These are phyloP conservation scores for Lithobates pipiens DNA, from an alignment of 2,797 vertebrate species.

Conservation along the genomic window DNA sequence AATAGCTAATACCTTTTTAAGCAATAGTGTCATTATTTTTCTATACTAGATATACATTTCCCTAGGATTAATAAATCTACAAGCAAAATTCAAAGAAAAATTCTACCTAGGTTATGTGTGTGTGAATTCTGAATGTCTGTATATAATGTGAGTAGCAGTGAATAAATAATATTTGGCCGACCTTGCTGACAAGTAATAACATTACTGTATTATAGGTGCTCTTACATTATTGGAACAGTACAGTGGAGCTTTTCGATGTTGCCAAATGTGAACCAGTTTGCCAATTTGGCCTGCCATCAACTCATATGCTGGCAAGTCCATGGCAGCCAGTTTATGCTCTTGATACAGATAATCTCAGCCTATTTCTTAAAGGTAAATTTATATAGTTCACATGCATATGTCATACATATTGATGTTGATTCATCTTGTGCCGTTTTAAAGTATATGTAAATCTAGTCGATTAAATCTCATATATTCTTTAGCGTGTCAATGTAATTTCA, in stretches of 20 bases:
- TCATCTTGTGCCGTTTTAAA: neutral
- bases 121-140: no score
- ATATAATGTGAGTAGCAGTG: no score
- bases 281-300: conserved; percentile 66
- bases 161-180: no score
- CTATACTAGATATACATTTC: no score
- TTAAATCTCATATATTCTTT: no score
- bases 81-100: no score
- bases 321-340: conserved; percentile 75
- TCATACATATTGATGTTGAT: neutral
- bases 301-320: conserved; percentile 56
- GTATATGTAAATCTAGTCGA: no score
- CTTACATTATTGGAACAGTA: conserved; percentile 68
- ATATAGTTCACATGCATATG: neutral
- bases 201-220: conserved; percentile 52
- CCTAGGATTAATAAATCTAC: no score
- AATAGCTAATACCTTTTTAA: no score
- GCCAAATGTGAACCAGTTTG: conserved; percentile 63
- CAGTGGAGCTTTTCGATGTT: conserved; percentile 71
- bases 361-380: conserved; percentile 72
- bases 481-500: no score
- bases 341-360: conserved; percentile 61
- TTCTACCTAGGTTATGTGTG: no score
- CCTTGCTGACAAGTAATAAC: neutral
- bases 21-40: no score